A percentile compares a stretch with the other conserved stretches of the same genome.
phyloP scores from a whole-genome alignment of 37 sponge, comb jelly and placozoan genomes.

The Cladorhizidae sp. region DNA sequence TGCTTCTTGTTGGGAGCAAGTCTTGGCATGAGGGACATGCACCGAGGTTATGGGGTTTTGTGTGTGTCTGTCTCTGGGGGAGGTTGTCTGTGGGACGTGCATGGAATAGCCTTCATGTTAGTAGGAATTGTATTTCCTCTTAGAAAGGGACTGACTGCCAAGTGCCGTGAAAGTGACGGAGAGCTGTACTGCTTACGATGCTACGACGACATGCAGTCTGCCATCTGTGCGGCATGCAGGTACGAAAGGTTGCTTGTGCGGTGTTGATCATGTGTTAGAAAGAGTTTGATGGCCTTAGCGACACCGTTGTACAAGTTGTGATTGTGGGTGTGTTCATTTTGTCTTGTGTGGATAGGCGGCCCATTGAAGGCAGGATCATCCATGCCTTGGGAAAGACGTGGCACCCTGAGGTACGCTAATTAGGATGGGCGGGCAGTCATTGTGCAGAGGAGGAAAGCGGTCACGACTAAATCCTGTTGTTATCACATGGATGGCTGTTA shows the following conservation, averaged over 20 bases:
- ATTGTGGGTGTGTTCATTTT: neutral
- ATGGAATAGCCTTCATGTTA: too few species aligned
- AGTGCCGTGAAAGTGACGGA: conserved; percentile 76
- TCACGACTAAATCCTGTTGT: neutral
- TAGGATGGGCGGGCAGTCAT: too few species aligned
- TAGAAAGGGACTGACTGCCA: conserved; percentile 76
- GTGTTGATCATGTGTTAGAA: too few species aligned
- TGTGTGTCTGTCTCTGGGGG: too few species aligned
- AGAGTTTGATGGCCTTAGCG: too few species aligned
- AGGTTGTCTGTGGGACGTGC: too few species aligned
- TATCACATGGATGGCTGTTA: neutral
- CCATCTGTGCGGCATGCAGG: conserved; percentile 93
- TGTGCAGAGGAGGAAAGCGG: neutral
- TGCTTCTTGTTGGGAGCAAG: too few species aligned
- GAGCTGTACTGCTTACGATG: conserved; percentile 95
- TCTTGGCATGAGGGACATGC: too few species aligned
- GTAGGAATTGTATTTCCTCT: too few species aligned
- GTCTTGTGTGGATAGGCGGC: conserved; percentile 46
- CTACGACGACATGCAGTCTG: conserved; percentile 89
- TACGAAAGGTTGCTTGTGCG: neutral
- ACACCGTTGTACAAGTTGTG: too few species aligned
- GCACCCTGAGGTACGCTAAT: conserved; percentile 84
- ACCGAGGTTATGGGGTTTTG: too few species aligned
- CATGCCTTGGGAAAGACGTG: conserved; percentile 89
- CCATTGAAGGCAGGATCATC: conserved; percentile 93